Conservation (phyloP, 2,113 vertebrate species). For the Hypocryptadius cinnamomeus region DNA sequence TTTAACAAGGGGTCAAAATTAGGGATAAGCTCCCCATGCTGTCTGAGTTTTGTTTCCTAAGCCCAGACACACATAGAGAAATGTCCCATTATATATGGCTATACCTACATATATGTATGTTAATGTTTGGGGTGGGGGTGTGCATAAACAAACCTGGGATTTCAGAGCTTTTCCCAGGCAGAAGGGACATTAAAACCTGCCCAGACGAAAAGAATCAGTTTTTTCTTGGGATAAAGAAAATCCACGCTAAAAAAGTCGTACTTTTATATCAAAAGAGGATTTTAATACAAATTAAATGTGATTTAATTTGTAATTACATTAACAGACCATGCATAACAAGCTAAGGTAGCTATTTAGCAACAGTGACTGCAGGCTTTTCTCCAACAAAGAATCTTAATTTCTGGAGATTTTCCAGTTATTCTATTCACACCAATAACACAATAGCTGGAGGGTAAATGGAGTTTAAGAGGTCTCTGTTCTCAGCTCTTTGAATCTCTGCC, state of each 20-base stretch:
- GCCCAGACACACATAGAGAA: background rate
- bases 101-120: rapidly evolving
- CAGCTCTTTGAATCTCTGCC: background rate
- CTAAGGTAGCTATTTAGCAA: background rate
- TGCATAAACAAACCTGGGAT: background rate
- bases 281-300: conserved; percentile 12
- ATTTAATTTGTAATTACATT: conserved; percentile 9
- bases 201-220: background rate
- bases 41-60: background rate
- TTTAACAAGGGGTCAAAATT: background rate
- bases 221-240: background rate
- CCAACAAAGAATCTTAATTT: background rate
- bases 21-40: background rate
- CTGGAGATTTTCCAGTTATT: background rate
- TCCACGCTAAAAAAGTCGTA: background rate
- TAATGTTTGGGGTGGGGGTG: background rate
- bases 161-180: background rate
- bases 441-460: background rate
- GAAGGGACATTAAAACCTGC: background rate
- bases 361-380: background rate
- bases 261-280: background rate
- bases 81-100: too few species aligned
- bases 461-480: background rate
- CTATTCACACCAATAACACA: background rate
- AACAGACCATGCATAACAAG: background rate